Evolutionary conservation across 2,888 invertebrate genomes (phyloP).

Genomic region (Spialia ferax): DNA sequence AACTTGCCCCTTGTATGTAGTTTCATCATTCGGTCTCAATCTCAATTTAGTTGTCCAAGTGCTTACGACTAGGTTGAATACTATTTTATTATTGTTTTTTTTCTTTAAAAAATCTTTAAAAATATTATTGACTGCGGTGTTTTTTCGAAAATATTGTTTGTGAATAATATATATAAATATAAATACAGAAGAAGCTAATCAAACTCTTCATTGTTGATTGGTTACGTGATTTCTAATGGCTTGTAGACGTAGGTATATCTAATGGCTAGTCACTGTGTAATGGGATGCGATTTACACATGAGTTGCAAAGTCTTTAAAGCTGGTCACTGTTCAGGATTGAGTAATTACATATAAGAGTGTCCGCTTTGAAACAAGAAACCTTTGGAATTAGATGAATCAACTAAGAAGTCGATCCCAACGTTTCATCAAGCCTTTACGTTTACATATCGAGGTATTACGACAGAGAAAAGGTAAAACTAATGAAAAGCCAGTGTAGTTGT

Average conservation of each 20-base stretch:
- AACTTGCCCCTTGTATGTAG: conserved; percentile 50
- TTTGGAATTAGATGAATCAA: conserved; percentile 41
- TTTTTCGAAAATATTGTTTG: neutral
- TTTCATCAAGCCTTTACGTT: conserved; percentile 18
- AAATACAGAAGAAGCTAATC: conserved; percentile 17
- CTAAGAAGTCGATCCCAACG: conserved; percentile 3
- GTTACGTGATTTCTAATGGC: conserved; percentile 14
- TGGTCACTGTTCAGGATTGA: conserved; percentile 68
- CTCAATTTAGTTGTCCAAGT: conserved; percentile 52
- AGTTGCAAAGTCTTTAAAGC: conserved; percentile 63
- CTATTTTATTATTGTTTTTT: neutral
- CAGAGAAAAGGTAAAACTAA: conserved; percentile 21
- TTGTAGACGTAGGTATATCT: neutral
- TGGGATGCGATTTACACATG: conserved; percentile 49
- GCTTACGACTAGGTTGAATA: neutral
- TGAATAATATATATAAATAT: too few relatives aligned
- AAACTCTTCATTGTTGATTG: conserved; percentile 21
- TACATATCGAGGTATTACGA: neutral
- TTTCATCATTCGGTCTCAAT: conserved; percentile 58
- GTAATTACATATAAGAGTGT: conserved; percentile 75
- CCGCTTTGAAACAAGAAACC: conserved; percentile 77
- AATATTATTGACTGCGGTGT: neutral
- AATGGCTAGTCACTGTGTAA: conserved; percentile 45
- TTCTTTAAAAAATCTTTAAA: too few relatives aligned
- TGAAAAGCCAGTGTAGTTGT: conserved; percentile 23